Evolutionary conservation across 2,113 vertebrate species (phyloP).

Genomic region (Neodontobutis hainanensis): DNA sequence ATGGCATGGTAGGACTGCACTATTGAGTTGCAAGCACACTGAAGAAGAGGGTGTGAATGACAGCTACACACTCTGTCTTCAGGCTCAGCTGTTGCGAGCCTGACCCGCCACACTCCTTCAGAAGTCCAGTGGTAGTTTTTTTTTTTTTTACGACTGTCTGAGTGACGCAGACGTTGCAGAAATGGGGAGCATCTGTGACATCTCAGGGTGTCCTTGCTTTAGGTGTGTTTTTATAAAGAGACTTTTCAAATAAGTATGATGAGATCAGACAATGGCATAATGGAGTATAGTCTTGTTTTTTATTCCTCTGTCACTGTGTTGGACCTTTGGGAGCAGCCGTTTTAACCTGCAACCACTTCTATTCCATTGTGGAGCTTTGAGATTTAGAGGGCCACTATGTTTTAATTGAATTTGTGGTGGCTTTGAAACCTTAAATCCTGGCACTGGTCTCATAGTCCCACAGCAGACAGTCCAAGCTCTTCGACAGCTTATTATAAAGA

Average conservation of each 20-base stretch:
- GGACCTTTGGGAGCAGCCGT: constrained; percentile 21
- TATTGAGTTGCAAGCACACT: constrained; percentile 23
- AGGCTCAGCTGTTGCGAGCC: constrained; percentile 39
- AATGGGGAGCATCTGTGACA: constrained; percentile 13
- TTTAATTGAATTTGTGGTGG: constrained; percentile 72
- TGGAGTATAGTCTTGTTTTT: constrained; percentile 27
- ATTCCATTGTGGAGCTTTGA: constrained; percentile 34
- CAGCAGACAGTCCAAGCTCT: constrained; percentile 69
- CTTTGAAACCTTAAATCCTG: constrained; percentile 61
- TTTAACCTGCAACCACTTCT: constrained; percentile 36
- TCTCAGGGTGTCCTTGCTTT: background rate
- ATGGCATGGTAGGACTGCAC: constrained; percentile 8
- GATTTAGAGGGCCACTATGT: constrained; percentile 48
- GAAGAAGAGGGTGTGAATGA: constrained; percentile 23
- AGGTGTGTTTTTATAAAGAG: background rate
- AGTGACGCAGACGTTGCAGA: constrained; percentile 27
- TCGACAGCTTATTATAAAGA: constrained; percentile 70
- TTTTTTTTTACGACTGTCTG: constrained; percentile 31
- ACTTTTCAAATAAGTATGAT: background rate
- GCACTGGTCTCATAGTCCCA: constrained; percentile 48
- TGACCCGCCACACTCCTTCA: constrained; percentile 15
- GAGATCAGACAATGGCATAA: background rate
- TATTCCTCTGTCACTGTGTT: constrained; percentile 27
- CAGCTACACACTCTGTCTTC: constrained; percentile 6
- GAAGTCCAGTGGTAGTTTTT: constrained; percentile 6